These are phyloP conservation scores for Neoseiulus cucumeris DNA, from an alignment of 1,140 invertebrate species.

Conservation along the genomic window DNA sequence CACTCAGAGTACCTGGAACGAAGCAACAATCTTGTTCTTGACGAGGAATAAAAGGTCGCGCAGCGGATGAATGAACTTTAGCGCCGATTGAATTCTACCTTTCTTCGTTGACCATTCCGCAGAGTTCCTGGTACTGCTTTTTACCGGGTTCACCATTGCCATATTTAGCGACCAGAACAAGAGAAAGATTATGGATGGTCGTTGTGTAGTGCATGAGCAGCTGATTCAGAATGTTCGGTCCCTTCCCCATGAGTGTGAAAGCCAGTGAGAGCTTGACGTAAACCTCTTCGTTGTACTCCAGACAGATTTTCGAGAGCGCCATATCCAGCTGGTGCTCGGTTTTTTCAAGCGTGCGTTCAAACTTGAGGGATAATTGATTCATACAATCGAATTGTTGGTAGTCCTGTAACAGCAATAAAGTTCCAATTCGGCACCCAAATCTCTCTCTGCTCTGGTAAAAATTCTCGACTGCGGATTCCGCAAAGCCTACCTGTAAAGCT, in stretches of 20 bases:
- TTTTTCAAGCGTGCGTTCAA: slow-evolving; percentile 74
- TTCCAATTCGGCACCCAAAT: neutral
- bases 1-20: slow-evolving; percentile 41
- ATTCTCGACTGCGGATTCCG: neutral
- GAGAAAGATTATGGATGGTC: slow-evolving; percentile 51
- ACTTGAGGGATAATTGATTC: slow-evolving; percentile 31
- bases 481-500: slow-evolving; percentile 34
- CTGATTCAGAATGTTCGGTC: slow-evolving; percentile 48
- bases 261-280: neutral
- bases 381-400: slow-evolving; percentile 10
- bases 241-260: neutral
- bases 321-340: slow-evolving; percentile 77
- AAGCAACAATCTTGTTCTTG: too few relatives aligned
- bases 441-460: slow-evolving; percentile 20
- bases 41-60: too few relatives aligned
- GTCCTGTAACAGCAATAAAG: neutral
- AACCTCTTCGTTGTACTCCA: slow-evolving; percentile 28
- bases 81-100: neutral
- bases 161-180: slow-evolving; percentile 15
- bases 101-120: slow-evolving; percentile 31
- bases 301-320: slow-evolving; percentile 49
- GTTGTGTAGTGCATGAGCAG: slow-evolving; percentile 84
- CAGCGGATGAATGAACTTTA: too few relatives aligned
- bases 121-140: slow-evolving; percentile 54
- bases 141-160: slow-evolving; percentile 35